Conservation (phyloP, 2,888 invertebrate species). For the Pachycephus smyrnensis region DNA sequence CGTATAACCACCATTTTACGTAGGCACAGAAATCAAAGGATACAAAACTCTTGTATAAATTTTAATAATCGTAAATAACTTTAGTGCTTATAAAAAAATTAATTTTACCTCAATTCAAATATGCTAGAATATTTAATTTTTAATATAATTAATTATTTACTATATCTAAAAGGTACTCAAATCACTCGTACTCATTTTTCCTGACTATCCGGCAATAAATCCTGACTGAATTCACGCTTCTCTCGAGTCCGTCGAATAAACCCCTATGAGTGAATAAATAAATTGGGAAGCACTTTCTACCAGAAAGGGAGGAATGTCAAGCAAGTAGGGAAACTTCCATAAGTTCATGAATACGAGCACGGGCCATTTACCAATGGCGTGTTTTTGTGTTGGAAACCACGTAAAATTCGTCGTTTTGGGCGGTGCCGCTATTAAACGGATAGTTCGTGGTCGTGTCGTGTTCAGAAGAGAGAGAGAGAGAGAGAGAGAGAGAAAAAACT, state of each 20-base stretch:
- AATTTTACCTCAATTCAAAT: background rate
- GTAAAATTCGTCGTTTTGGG: constrained; percentile 37
- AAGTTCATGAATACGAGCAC: constrained; percentile 29
- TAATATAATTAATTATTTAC: background rate
- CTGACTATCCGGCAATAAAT: background rate
- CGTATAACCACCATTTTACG: background rate
- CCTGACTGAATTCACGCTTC: background rate
- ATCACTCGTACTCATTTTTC: background rate
- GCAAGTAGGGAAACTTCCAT: background rate
- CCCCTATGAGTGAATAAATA: background rate
- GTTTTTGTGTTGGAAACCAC: constrained; percentile 44
- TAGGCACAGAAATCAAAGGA: background rate
- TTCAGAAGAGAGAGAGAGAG: constrained; percentile 1
- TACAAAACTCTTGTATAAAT: background rate
- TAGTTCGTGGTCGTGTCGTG: constrained; percentile 20
- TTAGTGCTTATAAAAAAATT: background rate
- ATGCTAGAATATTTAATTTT: background rate
- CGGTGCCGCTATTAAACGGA: constrained; percentile 27
- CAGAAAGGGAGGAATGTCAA: background rate
- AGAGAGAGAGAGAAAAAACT: background rate
- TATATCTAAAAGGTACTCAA: background rate
- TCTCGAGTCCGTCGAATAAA: background rate
- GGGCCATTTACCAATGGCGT: constrained; percentile 39
- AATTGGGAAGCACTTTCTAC: background rate
- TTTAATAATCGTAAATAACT: background rate